A percentile compares a stretch with the other conserved stretches of the same genome.
phyloP scores from a whole-genome alignment of 2,797 vertebrate species.

The Micromesistius poutassou region DNA sequence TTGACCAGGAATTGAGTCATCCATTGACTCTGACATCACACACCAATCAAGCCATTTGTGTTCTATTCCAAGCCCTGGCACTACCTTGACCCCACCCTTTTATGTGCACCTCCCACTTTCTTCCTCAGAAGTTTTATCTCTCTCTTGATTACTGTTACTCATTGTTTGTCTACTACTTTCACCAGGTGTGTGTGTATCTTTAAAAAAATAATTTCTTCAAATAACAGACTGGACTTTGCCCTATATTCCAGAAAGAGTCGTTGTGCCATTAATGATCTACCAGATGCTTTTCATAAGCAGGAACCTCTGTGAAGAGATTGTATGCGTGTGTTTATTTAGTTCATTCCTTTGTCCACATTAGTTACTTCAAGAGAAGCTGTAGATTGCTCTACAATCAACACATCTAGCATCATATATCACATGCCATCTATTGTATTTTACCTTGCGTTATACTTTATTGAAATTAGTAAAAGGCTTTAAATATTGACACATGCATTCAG shows the following conservation, averaged over 20 bases:
- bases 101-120: too few species aligned
- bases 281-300: background rate
- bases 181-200: background rate
- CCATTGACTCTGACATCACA: background rate
- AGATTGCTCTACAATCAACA: background rate
- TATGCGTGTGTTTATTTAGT: background rate
- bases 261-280: background rate
- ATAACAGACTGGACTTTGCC: background rate
- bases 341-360: background rate
- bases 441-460: too few species aligned
- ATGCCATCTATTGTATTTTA: background rate
- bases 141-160: background rate
- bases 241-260: background rate
- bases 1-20: background rate
- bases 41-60: background rate
- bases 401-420: background rate
- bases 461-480: too few species aligned
- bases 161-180: background rate
- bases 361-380: background rate
- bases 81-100: background rate
- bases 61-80: background rate
- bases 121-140: background rate
- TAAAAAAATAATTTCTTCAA: background rate
- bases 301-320: background rate
- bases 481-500: too few species aligned